Evolutionary conservation across 2,797 vertebrate species (phyloP).

Genomic region (Sebastolobus altivelis): DNA sequence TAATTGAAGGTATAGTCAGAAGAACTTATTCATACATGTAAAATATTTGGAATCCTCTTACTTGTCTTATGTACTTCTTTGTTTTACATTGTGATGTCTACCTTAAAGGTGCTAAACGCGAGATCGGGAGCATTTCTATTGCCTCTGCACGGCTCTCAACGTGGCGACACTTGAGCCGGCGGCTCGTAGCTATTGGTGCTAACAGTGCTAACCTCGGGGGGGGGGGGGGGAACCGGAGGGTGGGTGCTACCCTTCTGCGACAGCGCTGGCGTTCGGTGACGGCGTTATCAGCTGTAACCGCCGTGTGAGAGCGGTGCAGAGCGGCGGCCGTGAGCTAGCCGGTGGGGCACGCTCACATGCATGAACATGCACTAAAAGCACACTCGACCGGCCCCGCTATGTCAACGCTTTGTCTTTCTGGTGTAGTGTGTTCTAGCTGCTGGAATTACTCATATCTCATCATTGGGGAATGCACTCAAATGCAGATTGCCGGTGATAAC

Average conservation of each 20-base stretch:
- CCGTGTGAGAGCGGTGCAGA: too few relatives aligned
- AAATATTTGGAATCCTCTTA: background rate
- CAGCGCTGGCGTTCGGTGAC: too few relatives aligned
- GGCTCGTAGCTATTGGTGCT: background rate
- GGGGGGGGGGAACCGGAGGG: too few relatives aligned
- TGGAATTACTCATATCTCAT: constrained; percentile 35
- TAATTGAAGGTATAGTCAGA: background rate
- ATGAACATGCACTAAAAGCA: too few relatives aligned
- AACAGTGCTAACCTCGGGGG: too few relatives aligned
- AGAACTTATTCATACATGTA: background rate
- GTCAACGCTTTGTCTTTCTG: too few relatives aligned
- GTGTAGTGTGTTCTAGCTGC: constrained; percentile 22
- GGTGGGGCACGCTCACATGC: too few relatives aligned
- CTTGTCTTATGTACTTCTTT: background rate
- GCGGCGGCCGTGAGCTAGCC: too few relatives aligned
- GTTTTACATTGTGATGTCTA: background rate
- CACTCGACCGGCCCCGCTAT: too few relatives aligned
- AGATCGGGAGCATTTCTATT: background rate
- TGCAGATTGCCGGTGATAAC: constrained; percentile 54
- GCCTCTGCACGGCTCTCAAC: background rate
- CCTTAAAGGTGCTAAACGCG: background rate
- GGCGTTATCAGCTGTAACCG: too few relatives aligned
- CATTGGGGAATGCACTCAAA: constrained; percentile 46
- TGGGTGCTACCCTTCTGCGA: too few relatives aligned
- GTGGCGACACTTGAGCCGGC: background rate